A percentile compares a stretch with the other conserved stretches of the same genome.
Conservation (phyloP, 2,888 invertebrate genomes). For the Cataglyphis cursor region DNA sequence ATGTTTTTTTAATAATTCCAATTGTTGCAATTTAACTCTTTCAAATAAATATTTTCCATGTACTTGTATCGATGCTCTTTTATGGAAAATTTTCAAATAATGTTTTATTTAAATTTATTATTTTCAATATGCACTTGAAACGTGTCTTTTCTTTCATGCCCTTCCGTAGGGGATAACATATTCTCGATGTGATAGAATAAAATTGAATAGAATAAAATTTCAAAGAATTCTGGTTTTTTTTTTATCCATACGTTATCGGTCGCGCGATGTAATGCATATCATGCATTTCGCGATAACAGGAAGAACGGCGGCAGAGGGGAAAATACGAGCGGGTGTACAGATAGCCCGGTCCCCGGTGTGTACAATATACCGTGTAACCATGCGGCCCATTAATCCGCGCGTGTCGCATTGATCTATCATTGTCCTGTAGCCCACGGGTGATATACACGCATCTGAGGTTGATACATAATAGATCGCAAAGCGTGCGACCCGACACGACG, state of each 20-base stretch:
- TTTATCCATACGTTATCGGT: neutral
- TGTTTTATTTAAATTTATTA: neutral
- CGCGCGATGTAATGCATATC: neutral
- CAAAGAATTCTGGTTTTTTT: neutral
- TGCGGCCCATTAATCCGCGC: constrained; percentile 85
- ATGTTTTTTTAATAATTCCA: neutral
- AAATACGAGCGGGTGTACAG: constrained; percentile 81
- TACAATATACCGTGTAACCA: constrained; percentile 77
- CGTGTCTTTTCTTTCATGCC: neutral
- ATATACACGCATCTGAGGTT: constrained; percentile 80
- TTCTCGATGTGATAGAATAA: neutral
- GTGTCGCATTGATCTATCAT: constrained; percentile 86
- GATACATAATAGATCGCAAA: constrained; percentile 83
- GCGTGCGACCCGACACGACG: constrained; percentile 67
- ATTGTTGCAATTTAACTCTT: neutral
- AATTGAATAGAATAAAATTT: neutral
- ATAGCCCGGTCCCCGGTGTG: constrained; percentile 76
- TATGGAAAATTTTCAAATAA: neutral
- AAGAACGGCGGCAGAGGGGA: constrained; percentile 75
- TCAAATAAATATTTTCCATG: neutral
- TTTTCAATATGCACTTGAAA: neutral
- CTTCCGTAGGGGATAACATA: neutral
- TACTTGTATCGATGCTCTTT: neutral
- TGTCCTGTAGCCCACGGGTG: constrained; percentile 79
- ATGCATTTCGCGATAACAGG: constrained; percentile 75